Evolutionary conservation across 2,888 invertebrate species (phyloP).

Genomic region (Eupeodes latifasciatus): DNA sequence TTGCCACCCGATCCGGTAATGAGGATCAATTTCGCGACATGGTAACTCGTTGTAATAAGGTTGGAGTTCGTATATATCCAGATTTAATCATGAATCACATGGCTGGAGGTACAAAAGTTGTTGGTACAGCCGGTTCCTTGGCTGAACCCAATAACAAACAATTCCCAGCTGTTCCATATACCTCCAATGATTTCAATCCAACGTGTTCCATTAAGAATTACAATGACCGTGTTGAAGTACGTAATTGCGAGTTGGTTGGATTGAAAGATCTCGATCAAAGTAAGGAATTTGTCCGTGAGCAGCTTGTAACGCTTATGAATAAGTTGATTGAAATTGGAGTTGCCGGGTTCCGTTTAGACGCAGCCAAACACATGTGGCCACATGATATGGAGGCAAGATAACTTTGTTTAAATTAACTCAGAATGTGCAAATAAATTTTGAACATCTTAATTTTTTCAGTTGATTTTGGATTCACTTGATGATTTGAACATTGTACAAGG

Average conservation of each 20-base stretch:
- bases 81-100: conserved; percentile 96
- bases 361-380: conserved; percentile 93
- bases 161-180: conserved; percentile 89
- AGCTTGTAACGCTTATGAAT: conserved; percentile 84
- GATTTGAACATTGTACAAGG: conserved; percentile 88
- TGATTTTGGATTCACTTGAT: conserved; percentile 84
- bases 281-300: conserved; percentile 87
- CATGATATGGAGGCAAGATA: conserved; percentile 86
- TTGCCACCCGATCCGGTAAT: conserved; percentile 91
- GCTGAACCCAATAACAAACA: conserved; percentile 85
- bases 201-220: conserved; percentile 88
- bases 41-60: conserved; percentile 91
- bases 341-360: conserved; percentile 93
- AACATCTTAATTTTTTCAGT: neutral
- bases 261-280: conserved; percentile 91
- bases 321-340: conserved; percentile 87
- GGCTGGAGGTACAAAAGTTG: conserved; percentile 85
- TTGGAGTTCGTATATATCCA: conserved; percentile 92
- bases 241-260: conserved; percentile 89
- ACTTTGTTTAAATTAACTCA: neutral
- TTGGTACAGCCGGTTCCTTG: conserved; percentile 88
- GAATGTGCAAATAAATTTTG: neutral
- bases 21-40: conserved; percentile 90
- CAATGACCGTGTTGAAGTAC: conserved; percentile 87
- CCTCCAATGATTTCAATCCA: conserved; percentile 88